Conservation (phyloP, 1,140 invertebrate species). For the Diabrotica undecimpunctata region DNA sequence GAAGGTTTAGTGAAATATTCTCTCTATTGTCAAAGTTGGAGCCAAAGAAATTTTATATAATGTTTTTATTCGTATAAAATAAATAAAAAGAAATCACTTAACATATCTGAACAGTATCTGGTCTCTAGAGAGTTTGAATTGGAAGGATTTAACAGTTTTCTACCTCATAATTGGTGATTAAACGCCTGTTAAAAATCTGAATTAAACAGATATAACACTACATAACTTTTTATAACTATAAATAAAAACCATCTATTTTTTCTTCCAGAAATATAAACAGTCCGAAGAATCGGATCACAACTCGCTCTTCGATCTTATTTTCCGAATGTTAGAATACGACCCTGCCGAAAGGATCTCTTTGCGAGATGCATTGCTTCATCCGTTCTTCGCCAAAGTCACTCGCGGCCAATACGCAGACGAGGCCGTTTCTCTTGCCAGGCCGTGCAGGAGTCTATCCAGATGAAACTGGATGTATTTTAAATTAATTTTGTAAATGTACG, state of each 20-base stretch:
- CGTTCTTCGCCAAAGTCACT: constrained; percentile 87
- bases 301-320: constrained; percentile 90
- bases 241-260: neutral
- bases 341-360: constrained; percentile 85
- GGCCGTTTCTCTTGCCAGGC: constrained; percentile 50
- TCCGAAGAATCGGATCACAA: constrained; percentile 86
- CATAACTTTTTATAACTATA: too few relatives aligned
- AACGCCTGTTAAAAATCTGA: too few relatives aligned
- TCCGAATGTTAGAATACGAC: constrained; percentile 96
- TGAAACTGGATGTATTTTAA: constrained; percentile 2
- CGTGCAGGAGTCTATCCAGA: constrained; percentile 53
- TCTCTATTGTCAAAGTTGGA: too few relatives aligned
- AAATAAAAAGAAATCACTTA: too few relatives aligned
- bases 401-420: constrained; percentile 66
- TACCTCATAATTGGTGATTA: too few relatives aligned
- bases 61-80: neutral
- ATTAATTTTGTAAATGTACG: neutral
- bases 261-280: constrained; percentile 81
- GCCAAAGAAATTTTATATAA: neutral
- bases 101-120: too few relatives aligned
- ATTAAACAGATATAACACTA: too few relatives aligned
- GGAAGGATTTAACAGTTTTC: too few relatives aligned
- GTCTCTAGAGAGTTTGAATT: too few relatives aligned
- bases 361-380: constrained; percentile 84
- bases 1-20: too few relatives aligned